Evolutionary conservation across 2,113 vertebrate genomes (phyloP), one percentile per base, ranked within the genome.

Genomic region (Halichoerus grypus): DNA sequence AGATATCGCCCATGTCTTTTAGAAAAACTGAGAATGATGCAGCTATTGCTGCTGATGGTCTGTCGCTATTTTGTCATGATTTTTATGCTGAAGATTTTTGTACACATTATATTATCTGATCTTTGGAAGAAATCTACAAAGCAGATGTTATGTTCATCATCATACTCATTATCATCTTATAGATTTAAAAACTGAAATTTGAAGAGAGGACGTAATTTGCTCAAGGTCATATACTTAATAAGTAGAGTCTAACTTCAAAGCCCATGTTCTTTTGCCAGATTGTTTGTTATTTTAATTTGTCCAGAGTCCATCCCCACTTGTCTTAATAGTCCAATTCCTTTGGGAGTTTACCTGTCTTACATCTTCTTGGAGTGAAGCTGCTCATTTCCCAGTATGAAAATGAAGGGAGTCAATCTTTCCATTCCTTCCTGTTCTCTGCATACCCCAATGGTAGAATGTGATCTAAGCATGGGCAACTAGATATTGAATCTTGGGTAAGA

Each of bases 81-180:
- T 94, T 79, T 18, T 39, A 7, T 63, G 19, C 24, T 79, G 22
- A 74, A 33, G 2, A n/a, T 36, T 57, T 92, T 59, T 67, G 21
- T 69, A 7, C 31, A 19, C 14, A 19, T 81, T 16, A 57, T 83
- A 92, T 93, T 87, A 33, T 91, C 92, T 92, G 85, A 33, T 46
- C 57, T 95, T 97, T 61, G 57, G n/a, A 91, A 84, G 84, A 81
- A 71, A 63, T 84, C 59, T 57, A 46, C 26, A 92, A 42, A 94
- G 46, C 18, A 88, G 65, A 72, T 86, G 21, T 79, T 53, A 51
- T 96, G 72, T 85, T 87, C 15, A 69, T 86, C 65, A 55, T 88
- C 26, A 39, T 61, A 12, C 71, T 39, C 15, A 61, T 83, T 84
- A 65, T 89, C 80, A 79, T 87, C 96, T 83, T 69, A 46, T 1